Conservation (phyloP, 2,113 vertebrate genomes). For the Myrmophylax atrothorax region DNA sequence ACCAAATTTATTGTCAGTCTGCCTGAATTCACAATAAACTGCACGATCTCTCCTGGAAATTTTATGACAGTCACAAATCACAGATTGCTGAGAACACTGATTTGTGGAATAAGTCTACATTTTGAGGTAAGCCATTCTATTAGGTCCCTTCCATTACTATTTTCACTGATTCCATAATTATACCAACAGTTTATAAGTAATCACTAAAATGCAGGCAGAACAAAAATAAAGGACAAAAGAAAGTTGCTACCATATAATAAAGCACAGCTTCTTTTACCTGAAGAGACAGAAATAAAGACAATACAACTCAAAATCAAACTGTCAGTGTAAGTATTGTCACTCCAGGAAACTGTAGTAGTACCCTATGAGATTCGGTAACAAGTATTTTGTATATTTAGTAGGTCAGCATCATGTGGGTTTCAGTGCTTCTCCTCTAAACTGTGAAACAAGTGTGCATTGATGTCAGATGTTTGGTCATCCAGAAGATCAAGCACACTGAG, state of each 20-base stretch:
- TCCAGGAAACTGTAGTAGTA: not conserved
- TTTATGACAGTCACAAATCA: not conserved
- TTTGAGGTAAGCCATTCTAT: not conserved
- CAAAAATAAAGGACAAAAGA: not conserved
- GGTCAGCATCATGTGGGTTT: not conserved
- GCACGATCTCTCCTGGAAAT: not conserved
- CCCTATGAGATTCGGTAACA: not conserved
- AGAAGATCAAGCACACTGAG: not conserved
- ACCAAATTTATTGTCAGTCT: not conserved
- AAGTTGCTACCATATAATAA: not conserved
- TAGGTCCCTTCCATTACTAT: not conserved
- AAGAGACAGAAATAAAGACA: conserved; percentile 19
- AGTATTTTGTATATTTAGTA: not conserved
- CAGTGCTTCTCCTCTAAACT: not conserved
- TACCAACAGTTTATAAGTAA: not conserved
- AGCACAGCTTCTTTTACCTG: not conserved
- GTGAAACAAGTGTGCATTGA: not conserved
- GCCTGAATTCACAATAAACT: conserved; percentile 1
- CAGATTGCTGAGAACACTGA: conserved; percentile 5
- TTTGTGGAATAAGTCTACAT: not conserved
- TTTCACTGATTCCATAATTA: conserved; percentile 34
- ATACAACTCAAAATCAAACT: not conserved
- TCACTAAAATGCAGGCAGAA: not conserved
- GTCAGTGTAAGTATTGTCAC: not conserved
- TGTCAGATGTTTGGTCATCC: not conserved